Evolutionary conservation across 2,888 invertebrate genomes (phyloP).

Genomic region (Callyntrura sp.): DNA sequence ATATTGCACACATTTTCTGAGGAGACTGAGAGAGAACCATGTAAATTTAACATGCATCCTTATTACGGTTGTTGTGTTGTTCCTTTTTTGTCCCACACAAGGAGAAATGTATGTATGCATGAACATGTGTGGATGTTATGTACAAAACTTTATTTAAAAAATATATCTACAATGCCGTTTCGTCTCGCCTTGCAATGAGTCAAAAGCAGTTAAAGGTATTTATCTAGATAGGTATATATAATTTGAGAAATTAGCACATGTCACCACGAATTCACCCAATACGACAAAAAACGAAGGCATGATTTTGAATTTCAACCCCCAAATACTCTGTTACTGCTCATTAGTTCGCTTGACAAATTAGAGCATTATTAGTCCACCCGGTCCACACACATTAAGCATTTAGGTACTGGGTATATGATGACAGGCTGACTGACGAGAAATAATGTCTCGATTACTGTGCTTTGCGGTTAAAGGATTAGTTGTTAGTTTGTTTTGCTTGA

Average conservation of each 20-base stretch:
- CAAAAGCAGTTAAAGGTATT: not conserved
- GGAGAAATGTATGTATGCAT: slow-evolving; percentile 4
- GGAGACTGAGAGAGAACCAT: not conserved
- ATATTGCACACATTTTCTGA: not conserved
- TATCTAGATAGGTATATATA: not conserved
- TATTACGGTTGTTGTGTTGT: not conserved
- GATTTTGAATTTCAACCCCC: slow-evolving; percentile 13
- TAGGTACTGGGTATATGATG: not conserved
- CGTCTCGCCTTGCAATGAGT: not conserved
- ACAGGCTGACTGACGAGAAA: not conserved
- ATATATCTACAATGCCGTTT: not conserved
- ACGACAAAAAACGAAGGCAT: not conserved
- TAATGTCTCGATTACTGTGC: not conserved
- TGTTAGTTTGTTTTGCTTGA: not conserved
- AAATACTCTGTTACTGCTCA: not conserved
- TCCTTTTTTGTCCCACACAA: not conserved
- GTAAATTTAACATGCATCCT: not conserved
- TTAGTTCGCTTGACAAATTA: slow-evolving; percentile 51
- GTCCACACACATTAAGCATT: too few species aligned
- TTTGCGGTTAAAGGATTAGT: not conserved
- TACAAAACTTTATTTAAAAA: not conserved
- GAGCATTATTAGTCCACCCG: too few species aligned
- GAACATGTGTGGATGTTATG: not conserved
- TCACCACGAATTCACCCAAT: not conserved
- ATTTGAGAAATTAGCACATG: not conserved